Percentiles rank a stretch among this genome's conserved stretches.
Conservation (phyloP, 1,140 invertebrate genomes). For the Diploscapter pachys region DNA sequence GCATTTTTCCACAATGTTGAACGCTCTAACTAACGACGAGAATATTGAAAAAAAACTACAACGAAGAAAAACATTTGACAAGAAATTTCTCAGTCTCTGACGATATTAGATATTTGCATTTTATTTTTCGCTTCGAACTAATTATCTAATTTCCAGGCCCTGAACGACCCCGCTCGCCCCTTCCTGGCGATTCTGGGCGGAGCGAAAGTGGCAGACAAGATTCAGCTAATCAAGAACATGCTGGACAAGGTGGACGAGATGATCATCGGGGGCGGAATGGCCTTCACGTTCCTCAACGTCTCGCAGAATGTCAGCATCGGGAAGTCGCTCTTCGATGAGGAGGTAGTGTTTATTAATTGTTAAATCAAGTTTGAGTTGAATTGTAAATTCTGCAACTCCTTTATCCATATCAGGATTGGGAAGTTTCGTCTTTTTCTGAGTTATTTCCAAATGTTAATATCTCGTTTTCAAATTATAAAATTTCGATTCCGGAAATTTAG, state of each 20-base stretch:
- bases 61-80: neutral
- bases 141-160: conserved; percentile 63
- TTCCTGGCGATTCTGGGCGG: conserved; percentile 96
- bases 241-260: conserved; percentile 92
- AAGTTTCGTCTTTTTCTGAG: no score
- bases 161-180: conserved; percentile 89
- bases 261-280: conserved; percentile 99
- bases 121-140: neutral
- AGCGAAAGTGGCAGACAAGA: conserved; percentile 98
- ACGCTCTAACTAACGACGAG: neutral
- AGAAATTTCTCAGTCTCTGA: neutral
- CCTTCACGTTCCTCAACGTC: conserved; percentile 95
- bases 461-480: no score
- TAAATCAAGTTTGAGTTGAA: no score
- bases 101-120: neutral
- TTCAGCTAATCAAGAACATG: conserved; percentile 94
- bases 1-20: neutral
- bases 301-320: conserved; percentile 82
- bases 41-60: neutral
- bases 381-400: no score
- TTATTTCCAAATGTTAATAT: no score
- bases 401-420: no score
- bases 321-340: conserved; percentile 56
- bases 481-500: no score
- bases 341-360: conserved; percentile 78